Conservation (phyloP, 2,888 invertebrate species). For the Drosophila engyochracea region DNA sequence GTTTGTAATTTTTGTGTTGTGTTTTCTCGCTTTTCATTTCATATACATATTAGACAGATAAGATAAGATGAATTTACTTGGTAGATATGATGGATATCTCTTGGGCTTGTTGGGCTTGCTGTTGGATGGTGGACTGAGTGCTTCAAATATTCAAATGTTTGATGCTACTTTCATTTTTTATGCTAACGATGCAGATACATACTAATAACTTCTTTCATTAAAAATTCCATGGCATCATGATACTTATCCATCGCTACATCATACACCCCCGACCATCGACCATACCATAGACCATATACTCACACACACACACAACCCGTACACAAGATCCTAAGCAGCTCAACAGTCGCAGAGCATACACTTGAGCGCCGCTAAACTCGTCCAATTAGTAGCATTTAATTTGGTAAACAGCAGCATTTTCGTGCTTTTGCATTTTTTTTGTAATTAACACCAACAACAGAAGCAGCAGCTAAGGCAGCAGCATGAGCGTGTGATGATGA, state of each 20-base stretch:
- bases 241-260: constrained; percentile 40
- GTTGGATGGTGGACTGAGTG: constrained; percentile 3
- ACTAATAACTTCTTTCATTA: constrained; percentile 80
- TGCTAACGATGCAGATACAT: constrained; percentile 81
- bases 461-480: constrained; percentile 18
- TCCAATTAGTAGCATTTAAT: constrained; percentile 82
- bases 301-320: constrained; percentile 15
- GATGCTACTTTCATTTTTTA: constrained; percentile 65
- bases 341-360: constrained; percentile 68
- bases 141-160: constrained; percentile 44
- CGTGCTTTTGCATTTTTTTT: constrained; percentile 80
- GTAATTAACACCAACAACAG: constrained; percentile 69
- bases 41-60: not conserved
- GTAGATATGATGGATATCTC: not conserved
- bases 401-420: constrained; percentile 81
- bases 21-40: not conserved
- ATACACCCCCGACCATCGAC: not conserved
- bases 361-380: constrained; percentile 80
- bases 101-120: not conserved
- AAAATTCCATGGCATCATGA: constrained; percentile 71
- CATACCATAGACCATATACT: not conserved
- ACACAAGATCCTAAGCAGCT: constrained; percentile 55
- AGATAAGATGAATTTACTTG: not conserved
- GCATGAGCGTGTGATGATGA: constrained; percentile 30
- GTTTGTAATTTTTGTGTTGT: not conserved